Base-by-base conservation (phyloP, 2,797 vertebrate species). In the Acestrorhynchus altus region DNA sequence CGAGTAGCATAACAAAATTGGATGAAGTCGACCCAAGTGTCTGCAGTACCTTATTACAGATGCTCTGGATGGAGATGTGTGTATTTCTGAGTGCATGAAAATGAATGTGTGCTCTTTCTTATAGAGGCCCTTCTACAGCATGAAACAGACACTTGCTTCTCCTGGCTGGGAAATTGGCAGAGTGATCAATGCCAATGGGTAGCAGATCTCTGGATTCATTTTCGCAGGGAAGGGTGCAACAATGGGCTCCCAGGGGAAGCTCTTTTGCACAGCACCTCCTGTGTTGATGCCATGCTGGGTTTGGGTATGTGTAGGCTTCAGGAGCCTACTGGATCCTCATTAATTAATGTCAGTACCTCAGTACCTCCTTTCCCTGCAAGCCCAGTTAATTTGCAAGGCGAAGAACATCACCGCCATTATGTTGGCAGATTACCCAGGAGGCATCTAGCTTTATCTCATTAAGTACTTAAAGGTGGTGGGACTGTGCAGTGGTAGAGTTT, bases 351-450 rank as follows among this genome's bases (percentile, higher is more conserved):
- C 80, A 77, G 60, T 71, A 16, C 42, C 64, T 31, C 67, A 68
- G 70, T 81, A 85, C 67, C 72, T 74, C 74, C 63, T 74, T 60
- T 81, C 46, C 56, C 65, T 77, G 46, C 49, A 51, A 78, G 72
- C 61, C 61, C 75, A 81, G 80, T 79, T 83, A 54, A 74, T 84
- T 74, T 81, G 71, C 82, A 57, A 71, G 51, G 82, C 75, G 75
- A 61, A 72, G 79, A 82, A 78, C 77, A 82, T 84, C 75, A 81
- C 80, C 78, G 66, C 72, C 74, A 78, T 86, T 78, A 77, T 79
- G 79, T 80, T 39, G 65, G 64, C 70, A 60, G 71, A 83, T 79
- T 82, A 80, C 80, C 82, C 76, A 52, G 15, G 72, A 81, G 80
- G 70, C 69, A 65, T 64, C 70, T 46, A 24, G 52, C 56, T 74